Evolutionary conservation across 2,888 invertebrate genomes (phyloP).

Genomic region (Scaeva pyrastri): DNA sequence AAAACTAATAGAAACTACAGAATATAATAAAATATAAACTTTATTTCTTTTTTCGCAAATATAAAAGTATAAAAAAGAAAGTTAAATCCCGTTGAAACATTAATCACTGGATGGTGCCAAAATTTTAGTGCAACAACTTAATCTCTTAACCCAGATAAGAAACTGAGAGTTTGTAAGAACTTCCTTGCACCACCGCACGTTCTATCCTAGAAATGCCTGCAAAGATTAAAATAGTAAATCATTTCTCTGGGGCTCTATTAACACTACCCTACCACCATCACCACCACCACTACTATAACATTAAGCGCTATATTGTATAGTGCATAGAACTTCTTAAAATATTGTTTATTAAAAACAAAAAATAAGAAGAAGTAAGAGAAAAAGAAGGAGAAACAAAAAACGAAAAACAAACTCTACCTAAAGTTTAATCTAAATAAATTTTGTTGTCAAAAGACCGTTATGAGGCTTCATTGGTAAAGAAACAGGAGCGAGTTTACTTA

Average conservation of each 20-base stretch:
- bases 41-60: conserved; percentile 36
- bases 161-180: conserved; percentile 72
- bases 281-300: conserved; percentile 28
- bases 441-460: conserved; percentile 64
- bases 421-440: conserved; percentile 76
- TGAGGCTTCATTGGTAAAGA: conserved; percentile 44
- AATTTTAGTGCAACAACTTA: conserved; percentile 74
- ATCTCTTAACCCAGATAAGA: conserved; percentile 73
- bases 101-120: conserved; percentile 69
- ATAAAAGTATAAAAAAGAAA: conserved; percentile 37
- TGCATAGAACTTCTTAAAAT: conserved; percentile 48
- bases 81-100: conserved; percentile 64
- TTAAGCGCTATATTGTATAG: background rate
- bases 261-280: conserved; percentile 67
- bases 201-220: conserved; percentile 66
- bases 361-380: conserved; percentile 3
- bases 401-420: conserved; percentile 54
- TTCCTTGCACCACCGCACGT: conserved; percentile 45
- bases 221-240: conserved; percentile 75
- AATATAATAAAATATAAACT: conserved; percentile 64
- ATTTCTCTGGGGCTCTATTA: conserved; percentile 69
- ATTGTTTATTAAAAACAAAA: conserved; percentile 12
- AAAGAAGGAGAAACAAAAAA: no score
- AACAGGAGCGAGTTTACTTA: conserved; percentile 14
- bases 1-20: conserved; percentile 48